Percentiles rank a stretch among this genome's conserved stretches.
Evolutionary conservation across 2,113 vertebrate species (phyloP).

Genomic region (Oreocharis arfaki): DNA sequence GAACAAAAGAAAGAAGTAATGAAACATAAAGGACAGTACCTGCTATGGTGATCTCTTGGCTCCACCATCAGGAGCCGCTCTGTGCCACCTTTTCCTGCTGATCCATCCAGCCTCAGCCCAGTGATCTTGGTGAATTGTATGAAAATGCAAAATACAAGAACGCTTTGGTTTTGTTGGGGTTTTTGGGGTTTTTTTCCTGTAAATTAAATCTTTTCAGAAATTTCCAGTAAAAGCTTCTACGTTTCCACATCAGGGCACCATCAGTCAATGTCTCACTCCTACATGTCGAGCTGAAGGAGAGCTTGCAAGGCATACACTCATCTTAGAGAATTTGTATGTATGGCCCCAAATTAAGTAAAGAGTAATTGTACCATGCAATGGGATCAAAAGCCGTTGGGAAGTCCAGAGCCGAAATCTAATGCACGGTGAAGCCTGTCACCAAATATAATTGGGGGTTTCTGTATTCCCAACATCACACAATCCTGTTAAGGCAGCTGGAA

Average conservation of each 20-base stretch:
- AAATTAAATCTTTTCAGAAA: background rate
- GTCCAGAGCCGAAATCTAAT: background rate
- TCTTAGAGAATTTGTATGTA: background rate
- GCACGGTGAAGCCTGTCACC: background rate
- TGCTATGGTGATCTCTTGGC: background rate
- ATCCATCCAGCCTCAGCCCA: background rate
- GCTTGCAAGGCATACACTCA: background rate
- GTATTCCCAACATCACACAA: background rate
- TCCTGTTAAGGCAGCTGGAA: background rate
- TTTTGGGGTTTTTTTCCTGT: background rate
- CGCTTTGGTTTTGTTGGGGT: fast-evolving
- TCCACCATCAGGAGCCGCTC: background rate
- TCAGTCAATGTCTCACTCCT: fast-evolving
- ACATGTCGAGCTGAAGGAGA: background rate
- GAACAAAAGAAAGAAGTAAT: background rate
- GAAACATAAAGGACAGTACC: background rate
- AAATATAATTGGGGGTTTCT: background rate
- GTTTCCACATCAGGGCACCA: background rate
- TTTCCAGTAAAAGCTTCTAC: background rate
- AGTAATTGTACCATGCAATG: background rate
- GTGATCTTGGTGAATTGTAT: background rate
- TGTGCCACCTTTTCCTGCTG: background rate
- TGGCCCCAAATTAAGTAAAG: background rate
- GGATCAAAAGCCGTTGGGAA: background rate
- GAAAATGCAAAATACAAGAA: background rate